A percentile compares a stretch with the other conserved stretches of the same genome.
These are phyloP conservation scores for Brevimyrus niger DNA, from an alignment of 2,113 vertebrate genomes.

Conservation along the genomic window DNA sequence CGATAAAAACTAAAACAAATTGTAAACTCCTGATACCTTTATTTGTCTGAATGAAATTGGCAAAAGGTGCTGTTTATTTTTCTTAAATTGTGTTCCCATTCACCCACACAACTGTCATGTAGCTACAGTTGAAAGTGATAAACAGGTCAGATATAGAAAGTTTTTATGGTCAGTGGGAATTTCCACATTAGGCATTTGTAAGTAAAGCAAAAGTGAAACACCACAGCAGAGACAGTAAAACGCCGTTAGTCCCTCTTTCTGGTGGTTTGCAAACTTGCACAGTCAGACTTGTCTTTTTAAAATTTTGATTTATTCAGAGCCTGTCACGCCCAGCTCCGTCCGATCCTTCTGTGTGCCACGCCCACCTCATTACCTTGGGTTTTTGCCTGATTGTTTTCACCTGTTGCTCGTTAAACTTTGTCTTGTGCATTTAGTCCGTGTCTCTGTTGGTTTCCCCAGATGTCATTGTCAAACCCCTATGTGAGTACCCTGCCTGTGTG, in stretches of 20 bases:
- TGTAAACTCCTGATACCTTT: neutral
- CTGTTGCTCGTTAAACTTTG: too few relatives aligned
- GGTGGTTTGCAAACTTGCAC: neutral
- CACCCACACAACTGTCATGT: neutral
- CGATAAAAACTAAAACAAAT: neutral
- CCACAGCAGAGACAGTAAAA: neutral
- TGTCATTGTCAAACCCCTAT: too few relatives aligned
- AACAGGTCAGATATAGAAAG: neutral
- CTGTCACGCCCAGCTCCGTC: too few relatives aligned
- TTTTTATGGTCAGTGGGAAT: slow-evolving; percentile 7
- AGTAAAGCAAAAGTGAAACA: neutral
- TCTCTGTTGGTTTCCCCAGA: too few relatives aligned
- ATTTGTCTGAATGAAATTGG: neutral
- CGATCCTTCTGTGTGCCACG: too few relatives aligned
- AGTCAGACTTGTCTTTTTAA: neutral
- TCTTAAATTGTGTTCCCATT: neutral
- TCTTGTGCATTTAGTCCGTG: too few relatives aligned
- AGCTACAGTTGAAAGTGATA: slow-evolving; percentile 2
- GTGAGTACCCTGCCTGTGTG: too few relatives aligned
- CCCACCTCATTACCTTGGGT: too few relatives aligned
- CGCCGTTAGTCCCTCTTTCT: neutral
- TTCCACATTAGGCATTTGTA: slow-evolving; percentile 12
- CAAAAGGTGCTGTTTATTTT: neutral
- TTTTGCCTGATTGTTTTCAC: too few relatives aligned
- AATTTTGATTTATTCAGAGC: neutral